A percentile compares a stretch with the other conserved stretches of the same genome.
Conservation (phyloP, 23 tunicate species). For the Halocynthia aurantium region DNA sequence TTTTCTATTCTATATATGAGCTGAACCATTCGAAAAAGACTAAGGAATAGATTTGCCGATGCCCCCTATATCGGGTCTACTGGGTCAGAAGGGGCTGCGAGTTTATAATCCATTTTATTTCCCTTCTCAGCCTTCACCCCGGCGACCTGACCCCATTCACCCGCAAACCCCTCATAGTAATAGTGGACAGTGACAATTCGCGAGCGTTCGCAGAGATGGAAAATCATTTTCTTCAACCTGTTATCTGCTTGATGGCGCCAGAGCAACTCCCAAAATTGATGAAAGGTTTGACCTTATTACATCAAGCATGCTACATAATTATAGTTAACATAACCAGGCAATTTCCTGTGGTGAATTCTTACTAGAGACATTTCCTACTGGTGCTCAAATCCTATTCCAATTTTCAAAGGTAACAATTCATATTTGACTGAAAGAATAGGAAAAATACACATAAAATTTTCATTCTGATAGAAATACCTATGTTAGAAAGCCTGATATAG, state of each 20-base stretch:
- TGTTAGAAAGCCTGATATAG: too few species aligned
- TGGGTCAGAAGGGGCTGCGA: too few species aligned
- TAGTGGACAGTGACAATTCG: conserved; percentile 80
- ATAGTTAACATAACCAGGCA: too few species aligned
- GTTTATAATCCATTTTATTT: too few species aligned
- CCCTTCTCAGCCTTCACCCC: conserved; percentile 57
- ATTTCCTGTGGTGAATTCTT: not conserved
- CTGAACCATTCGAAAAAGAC: too few species aligned
- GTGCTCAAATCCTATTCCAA: not conserved
- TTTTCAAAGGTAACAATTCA: not conserved
- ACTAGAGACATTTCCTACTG: not conserved
- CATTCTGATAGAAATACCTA: too few species aligned
- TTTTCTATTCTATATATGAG: too few species aligned
- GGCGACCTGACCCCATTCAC: conserved; percentile 72
- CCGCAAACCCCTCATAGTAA: conserved; percentile 67
- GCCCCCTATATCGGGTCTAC: too few species aligned
- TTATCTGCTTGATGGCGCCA: conserved; percentile 74
- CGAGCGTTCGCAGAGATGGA: conserved; percentile 41
- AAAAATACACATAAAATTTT: not conserved
- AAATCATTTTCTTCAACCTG: conserved; percentile 70
- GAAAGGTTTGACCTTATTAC: conserved; percentile 24
- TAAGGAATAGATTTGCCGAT: too few species aligned
- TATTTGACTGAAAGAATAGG: not conserved
- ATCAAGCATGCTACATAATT: too few species aligned
- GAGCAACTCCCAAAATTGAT: conserved; percentile 47